A percentile compares a stretch with the other conserved stretches of the same genome.
These are phyloP conservation scores for Ibidorhyncha struthersii DNA, from an alignment of 2,113 vertebrate genomes.

Conservation along the genomic window DNA sequence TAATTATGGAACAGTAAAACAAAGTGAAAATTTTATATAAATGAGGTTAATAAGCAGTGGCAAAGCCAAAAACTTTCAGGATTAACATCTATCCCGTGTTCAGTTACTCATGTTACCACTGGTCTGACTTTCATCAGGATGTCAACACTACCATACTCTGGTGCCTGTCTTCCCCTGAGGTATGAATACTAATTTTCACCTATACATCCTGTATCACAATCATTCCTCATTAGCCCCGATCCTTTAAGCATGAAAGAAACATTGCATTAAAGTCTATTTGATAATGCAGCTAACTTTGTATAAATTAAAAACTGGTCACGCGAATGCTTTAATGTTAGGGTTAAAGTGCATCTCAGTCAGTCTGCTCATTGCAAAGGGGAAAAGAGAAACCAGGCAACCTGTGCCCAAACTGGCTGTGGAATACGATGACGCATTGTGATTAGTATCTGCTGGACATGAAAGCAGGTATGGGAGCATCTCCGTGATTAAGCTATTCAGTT, in stretches of 20 bases:
- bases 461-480: neutral
- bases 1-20: neutral
- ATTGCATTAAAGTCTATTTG: neutral
- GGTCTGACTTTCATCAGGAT: neutral
- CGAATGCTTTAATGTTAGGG: neutral
- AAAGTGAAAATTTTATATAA: neutral
- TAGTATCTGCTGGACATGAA: neutral
- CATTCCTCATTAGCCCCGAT: neutral
- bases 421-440: accelerated
- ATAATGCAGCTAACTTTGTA: neutral
- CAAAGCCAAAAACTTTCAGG: neutral
- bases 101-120: neutral
- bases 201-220: neutral
- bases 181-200: neutral
- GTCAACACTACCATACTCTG: accelerated
- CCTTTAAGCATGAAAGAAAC: neutral
- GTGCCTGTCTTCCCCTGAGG: neutral
- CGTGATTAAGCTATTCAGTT: neutral
- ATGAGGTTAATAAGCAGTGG: neutral
- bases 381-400: neutral
- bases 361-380: neutral
- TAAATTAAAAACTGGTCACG: neutral
- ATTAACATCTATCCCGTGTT: neutral
- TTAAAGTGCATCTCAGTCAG: neutral
- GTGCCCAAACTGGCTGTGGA: neutral